Conservation (phyloP, 1,140 invertebrate genomes). For the Drosophila kanapiae region DNA sequence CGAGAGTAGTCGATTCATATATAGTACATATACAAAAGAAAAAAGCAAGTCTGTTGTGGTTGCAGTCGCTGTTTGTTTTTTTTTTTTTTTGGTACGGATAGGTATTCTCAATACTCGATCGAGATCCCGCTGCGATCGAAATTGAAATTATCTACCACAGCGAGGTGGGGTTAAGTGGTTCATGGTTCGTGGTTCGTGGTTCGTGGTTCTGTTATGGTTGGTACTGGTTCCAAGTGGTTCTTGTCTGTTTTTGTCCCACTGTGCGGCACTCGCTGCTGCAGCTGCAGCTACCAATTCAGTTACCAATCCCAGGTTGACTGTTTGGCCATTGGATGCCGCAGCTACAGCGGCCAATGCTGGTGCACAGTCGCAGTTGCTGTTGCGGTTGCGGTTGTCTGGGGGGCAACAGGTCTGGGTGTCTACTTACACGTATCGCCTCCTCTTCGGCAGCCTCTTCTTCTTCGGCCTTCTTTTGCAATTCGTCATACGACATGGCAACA, state of each 20-base stretch:
- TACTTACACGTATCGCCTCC: slow-evolving; percentile 92
- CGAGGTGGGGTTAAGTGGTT: slow-evolving; percentile 19
- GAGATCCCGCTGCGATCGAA: slow-evolving; percentile 61
- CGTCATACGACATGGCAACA: slow-evolving; percentile 99
- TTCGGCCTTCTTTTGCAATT: slow-evolving; percentile 98
- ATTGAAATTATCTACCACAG: slow-evolving; percentile 80
- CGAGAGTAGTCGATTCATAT: slow-evolving; percentile 46
- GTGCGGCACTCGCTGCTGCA: slow-evolving; percentile 42
- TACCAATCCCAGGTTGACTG: not conserved
- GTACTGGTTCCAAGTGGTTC: not conserved
- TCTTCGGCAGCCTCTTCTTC: slow-evolving; percentile 97
- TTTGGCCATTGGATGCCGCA: slow-evolving; percentile 11
- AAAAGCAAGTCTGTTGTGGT: slow-evolving; percentile 75
- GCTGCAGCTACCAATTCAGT: slow-evolving; percentile 12
- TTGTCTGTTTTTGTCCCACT: slow-evolving; percentile 26
- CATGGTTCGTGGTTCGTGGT: not conserved
- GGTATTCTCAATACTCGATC: slow-evolving; percentile 77
- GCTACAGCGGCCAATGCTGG: slow-evolving; percentile 11
- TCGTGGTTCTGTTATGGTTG: not conserved
- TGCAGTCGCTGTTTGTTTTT: slow-evolving; percentile 12
- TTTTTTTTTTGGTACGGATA: slow-evolving; percentile 29
- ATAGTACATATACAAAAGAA: slow-evolving; percentile 72
- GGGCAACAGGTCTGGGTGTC: slow-evolving; percentile 51
- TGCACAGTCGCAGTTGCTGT: slow-evolving; percentile 6
- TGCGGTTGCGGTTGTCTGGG: slow-evolving; percentile 34